Base-by-base conservation (phyloP, 2,797 vertebrate genomes). In the Avahi laniger region DNA sequence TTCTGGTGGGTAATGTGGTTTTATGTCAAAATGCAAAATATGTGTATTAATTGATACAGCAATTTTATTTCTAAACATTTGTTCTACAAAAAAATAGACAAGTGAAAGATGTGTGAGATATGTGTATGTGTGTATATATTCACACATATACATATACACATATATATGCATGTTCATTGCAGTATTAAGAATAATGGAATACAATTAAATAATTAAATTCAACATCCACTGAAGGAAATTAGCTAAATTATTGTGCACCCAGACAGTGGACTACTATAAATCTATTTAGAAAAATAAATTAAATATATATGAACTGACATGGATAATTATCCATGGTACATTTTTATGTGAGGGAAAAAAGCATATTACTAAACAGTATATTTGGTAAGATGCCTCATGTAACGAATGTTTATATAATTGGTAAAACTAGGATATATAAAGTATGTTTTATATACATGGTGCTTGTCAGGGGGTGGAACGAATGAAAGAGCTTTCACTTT, bases 71-170 rank as follows among this genome's bases (percentile, higher is more conserved):
- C 13, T 75, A 59, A 24, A 59, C 17, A 83, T 61, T 63, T 96
- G 4, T 91, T 52, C 41, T 61, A 70, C 61, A 80, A 86, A 87
- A 78, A 70, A 52, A 83, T 4, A 89, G 20, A 20, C 7, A 85
- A 35, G 26, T 46, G 5, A 57, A 65, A 65, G 15, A n/a, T 65
- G 14, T 78, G 33, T 50, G 79, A 82, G 5, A 4, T 30, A 13
- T 18, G 0, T 59, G 20, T 1, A 1, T 1, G 7, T 30, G 33
- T 9, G 12, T 0, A 0, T 28, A 3, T 0, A 14, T 35, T 8
- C 26, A 73, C n/a, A 10, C 17, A 9, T 5, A 9, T 7, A 65
- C 7, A 22, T 72, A 46, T 5, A 0, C 17, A 18, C 0, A 17
- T 14, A 33, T 69, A 41, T 33, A 76, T 17, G 10, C 14, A 41